These are phyloP conservation scores for Muscidifurax raptorellus DNA, from an alignment of 1,140 invertebrate genomes.

Conservation along the genomic window DNA sequence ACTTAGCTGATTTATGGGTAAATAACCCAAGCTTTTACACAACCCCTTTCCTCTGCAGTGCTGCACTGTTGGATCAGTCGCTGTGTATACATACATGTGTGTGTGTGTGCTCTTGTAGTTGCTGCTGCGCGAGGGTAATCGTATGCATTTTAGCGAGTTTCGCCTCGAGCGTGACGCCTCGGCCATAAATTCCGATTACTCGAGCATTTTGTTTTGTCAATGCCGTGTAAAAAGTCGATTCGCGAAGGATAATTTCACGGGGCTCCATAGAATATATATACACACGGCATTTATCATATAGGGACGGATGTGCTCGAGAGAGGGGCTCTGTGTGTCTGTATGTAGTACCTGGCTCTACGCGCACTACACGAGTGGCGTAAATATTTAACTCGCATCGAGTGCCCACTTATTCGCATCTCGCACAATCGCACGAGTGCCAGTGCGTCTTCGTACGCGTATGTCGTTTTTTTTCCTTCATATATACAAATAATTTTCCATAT, in stretches of 20 bases:
- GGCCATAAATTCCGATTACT: slow-evolving; percentile 67
- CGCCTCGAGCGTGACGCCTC: slow-evolving; percentile 58
- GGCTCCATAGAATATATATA: not conserved
- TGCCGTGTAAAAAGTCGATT: slow-evolving; percentile 47
- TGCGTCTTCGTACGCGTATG: slow-evolving; percentile 14
- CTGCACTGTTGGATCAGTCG: too few species aligned
- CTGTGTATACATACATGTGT: too few species aligned
- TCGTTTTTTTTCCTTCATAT: too few species aligned
- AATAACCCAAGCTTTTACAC: slow-evolving; percentile 54
- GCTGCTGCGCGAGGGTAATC: slow-evolving; percentile 60
- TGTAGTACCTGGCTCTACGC: slow-evolving; percentile 56
- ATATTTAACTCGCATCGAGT: slow-evolving; percentile 62
- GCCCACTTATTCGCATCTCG: slow-evolving; percentile 47
- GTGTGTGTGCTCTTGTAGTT: not conserved
- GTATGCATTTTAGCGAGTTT: slow-evolving; percentile 66
- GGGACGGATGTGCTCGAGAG: not conserved
- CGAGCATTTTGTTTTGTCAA: slow-evolving; percentile 58
- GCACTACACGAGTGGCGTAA: slow-evolving; percentile 56
- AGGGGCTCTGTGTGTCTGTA: slow-evolving; percentile 29
- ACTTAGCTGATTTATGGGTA: slow-evolving; percentile 66
- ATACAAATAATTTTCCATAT: slow-evolving; percentile 16
- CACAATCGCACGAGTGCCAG: slow-evolving; percentile 41
- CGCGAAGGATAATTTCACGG: slow-evolving; percentile 11
- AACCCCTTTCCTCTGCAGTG: slow-evolving; percentile 55
- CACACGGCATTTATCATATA: too few species aligned